These are phyloP conservation scores for Eublepharis macularius DNA, from an alignment of 2,113 vertebrate genomes.

Conservation along the genomic window DNA sequence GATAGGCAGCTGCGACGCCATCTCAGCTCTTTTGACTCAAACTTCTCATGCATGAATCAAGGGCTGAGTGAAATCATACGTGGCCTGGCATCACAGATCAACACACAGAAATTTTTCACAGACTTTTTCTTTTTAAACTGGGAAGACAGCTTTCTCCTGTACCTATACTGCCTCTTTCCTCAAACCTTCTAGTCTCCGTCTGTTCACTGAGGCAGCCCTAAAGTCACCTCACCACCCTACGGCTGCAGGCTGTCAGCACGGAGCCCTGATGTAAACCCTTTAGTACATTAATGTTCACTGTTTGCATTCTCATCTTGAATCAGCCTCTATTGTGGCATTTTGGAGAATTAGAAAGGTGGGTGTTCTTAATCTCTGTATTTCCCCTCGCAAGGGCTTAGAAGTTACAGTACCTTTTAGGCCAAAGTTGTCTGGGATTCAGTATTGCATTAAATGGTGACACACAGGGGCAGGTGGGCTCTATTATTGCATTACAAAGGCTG, in stretches of 20 bases:
- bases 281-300: slow-evolving; percentile 9
- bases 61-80: slow-evolving; percentile 39
- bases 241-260: neutral
- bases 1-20: slow-evolving; percentile 49
- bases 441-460: slow-evolving; percentile 73
- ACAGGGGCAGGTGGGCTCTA: slow-evolving; percentile 68
- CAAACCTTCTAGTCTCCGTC: fast-evolving
- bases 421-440: slow-evolving; percentile 66
- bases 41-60: slow-evolving; percentile 30
- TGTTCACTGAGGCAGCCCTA: slow-evolving; percentile 49
- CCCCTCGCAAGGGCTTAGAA: slow-evolving; percentile 49
- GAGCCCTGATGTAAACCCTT: slow-evolving; percentile 45
- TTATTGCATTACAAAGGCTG: slow-evolving; percentile 82
- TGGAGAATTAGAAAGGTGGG: slow-evolving; percentile 52
- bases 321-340: slow-evolving; percentile 28
- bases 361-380: slow-evolving; percentile 48
- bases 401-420: slow-evolving; percentile 77
- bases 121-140: neutral
- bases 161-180: slow-evolving; percentile 40
- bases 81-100: slow-evolving; percentile 31
- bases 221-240: slow-evolving; percentile 44
- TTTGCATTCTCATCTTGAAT: slow-evolving; percentile 48
- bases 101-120: slow-evolving; percentile 13
- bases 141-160: slow-evolving; percentile 23
- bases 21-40: slow-evolving; percentile 61